These are phyloP conservation scores for Tupaia tana DNA, from an alignment of 2,113 vertebrate species.

Conservation along the genomic window DNA sequence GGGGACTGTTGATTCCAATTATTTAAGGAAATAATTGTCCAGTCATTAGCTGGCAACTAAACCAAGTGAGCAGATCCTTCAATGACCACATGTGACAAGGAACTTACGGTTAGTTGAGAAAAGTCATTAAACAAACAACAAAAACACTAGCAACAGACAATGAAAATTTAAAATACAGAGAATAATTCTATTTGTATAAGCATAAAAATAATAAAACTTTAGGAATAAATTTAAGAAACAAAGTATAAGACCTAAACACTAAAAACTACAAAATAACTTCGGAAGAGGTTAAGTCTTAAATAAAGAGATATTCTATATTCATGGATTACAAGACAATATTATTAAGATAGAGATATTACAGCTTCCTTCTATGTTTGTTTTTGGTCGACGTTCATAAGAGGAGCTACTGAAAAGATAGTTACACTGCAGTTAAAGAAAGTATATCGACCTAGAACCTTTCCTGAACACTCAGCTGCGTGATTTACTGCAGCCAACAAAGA, in stretches of 20 bases:
- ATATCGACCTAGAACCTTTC: no score
- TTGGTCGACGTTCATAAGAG: no score
- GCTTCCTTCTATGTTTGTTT: no score
- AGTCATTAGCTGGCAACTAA: not conserved
- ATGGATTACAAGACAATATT: not conserved
- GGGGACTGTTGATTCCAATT: not conserved
- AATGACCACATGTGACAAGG: not conserved
- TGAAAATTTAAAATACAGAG: not conserved
- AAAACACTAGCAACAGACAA: not conserved
- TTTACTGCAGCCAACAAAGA: no score
- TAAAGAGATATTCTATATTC: not conserved
- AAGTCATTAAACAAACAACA: not conserved
- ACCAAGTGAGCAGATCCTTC: not conserved
- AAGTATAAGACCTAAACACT: not conserved
- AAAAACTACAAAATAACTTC: not conserved
- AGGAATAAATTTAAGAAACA: not conserved
- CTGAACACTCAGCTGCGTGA: no score
- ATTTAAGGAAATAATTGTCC: not conserved
- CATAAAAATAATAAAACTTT: conserved; percentile 11
- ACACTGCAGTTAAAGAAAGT: no score
- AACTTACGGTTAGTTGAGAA: not conserved
- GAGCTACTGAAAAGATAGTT: no score
- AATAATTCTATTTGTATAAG: not conserved
- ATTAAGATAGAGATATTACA: not conserved
- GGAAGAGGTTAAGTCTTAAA: conserved; percentile 18